Percentiles rank a stretch among this genome's conserved stretches.
phyloP scores from a whole-genome alignment of 2,113 vertebrate genomes.

The Eleginops maclovinus region DNA sequence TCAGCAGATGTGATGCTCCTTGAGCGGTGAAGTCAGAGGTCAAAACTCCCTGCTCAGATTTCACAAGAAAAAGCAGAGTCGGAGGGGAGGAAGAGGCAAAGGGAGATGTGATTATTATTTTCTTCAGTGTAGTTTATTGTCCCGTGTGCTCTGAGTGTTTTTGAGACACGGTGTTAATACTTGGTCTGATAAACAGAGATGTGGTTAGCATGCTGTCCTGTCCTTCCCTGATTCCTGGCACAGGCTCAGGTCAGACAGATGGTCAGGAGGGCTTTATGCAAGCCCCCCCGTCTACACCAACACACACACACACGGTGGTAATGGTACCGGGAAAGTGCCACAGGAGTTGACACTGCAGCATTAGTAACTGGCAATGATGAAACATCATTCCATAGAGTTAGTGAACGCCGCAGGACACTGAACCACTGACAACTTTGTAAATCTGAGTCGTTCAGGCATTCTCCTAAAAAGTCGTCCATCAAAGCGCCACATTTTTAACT shows the following conservation, averaged over 20 bases:
- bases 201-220: slow-evolving; percentile 13
- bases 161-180: slow-evolving; percentile 5
- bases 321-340: slow-evolving; percentile 9
- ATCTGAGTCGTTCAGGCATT: not conserved
- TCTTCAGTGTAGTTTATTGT: not conserved
- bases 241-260: slow-evolving; percentile 73
- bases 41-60: slow-evolving; percentile 6
- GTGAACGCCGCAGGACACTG: not conserved
- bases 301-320: slow-evolving; percentile 1
- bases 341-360: slow-evolving; percentile 24
- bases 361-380: slow-evolving; percentile 41
- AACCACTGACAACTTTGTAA: not conserved
- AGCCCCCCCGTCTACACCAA: not conserved
- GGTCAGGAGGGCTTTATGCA: slow-evolving; percentile 67
- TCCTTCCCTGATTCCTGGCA: slow-evolving; percentile 70
- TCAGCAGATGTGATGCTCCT: slow-evolving; percentile 29
- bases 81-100: not conserved
- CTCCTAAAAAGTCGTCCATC: not conserved
- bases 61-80: slow-evolving; percentile 8
- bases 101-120: not conserved
- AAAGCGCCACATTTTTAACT: not conserved
- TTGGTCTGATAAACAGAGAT: slow-evolving; percentile 11
- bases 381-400: slow-evolving; percentile 10
- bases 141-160: not conserved
- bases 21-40: slow-evolving; percentile 28